Conservation (phyloP, 2,113 vertebrate species). For the Oophaga pumilio region DNA sequence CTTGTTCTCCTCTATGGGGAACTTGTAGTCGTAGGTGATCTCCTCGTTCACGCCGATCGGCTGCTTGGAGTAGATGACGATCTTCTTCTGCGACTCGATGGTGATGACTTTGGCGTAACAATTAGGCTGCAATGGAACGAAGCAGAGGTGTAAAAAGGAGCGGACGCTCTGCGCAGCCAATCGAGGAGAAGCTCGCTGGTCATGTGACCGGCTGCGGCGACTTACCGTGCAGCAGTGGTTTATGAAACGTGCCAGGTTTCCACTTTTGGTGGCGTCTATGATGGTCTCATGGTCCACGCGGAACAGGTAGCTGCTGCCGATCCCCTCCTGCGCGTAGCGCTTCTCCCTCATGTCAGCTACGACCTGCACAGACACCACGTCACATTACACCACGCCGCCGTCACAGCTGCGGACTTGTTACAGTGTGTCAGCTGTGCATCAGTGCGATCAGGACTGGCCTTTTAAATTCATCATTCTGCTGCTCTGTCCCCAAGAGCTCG, state of each 20-base stretch:
- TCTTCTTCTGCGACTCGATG: conserved; percentile 95
- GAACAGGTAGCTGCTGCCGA: conserved; percentile 93
- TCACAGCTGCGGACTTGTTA: no score
- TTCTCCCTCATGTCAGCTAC: conserved; percentile 93
- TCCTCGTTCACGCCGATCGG: conserved; percentile 90
- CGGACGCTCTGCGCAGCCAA: neutral
- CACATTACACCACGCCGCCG: no score
- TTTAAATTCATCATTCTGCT: no score
- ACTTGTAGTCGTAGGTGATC: conserved; percentile 97
- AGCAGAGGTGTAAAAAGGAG: neutral
- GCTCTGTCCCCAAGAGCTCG: no score
- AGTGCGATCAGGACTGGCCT: no score
- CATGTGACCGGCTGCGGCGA: neutral
- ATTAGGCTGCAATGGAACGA: conserved; percentile 77
- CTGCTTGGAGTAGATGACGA: conserved; percentile 96
- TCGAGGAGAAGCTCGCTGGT: neutral
- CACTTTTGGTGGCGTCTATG: conserved; percentile 91
- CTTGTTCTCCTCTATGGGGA: conserved; percentile 96
- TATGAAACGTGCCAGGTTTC: conserved; percentile 89
- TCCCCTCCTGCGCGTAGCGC: conserved; percentile 87
- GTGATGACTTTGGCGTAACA: conserved; percentile 98
- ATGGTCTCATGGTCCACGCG: conserved; percentile 93
- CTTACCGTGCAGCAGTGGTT: conserved; percentile 94
- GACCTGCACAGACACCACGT: conserved; percentile 71
- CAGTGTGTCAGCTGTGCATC: no score